phyloP scores from a whole-genome alignment of 2,797 vertebrate species.

The Tiaroga cobitis region DNA sequence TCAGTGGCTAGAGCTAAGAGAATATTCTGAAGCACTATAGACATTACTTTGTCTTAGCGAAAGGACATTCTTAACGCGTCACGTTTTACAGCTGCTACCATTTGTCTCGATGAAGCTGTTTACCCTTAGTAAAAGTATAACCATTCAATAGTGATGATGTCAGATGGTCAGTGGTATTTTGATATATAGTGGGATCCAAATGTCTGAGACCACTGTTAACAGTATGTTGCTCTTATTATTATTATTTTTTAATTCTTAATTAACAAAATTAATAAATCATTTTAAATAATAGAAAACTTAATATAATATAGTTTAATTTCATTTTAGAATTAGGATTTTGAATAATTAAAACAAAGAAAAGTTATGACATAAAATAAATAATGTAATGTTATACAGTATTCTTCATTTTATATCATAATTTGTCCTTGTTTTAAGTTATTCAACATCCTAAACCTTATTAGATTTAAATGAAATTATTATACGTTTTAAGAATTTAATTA shows the following conservation, averaged over 20 bases:
- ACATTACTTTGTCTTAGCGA: neutral
- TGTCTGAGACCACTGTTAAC: neutral
- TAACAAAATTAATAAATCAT: neutral
- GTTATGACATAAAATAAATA: neutral
- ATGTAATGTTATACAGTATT: neutral
- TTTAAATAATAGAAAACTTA: neutral
- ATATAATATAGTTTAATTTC: neutral
- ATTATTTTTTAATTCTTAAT: neutral
- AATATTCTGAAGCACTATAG: slow-evolving; percentile 60
- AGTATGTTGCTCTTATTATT: neutral
- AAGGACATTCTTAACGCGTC: slow-evolving; percentile 13
- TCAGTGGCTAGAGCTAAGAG: slow-evolving; percentile 17
- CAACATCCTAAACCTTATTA: neutral
- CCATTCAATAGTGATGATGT: neutral
- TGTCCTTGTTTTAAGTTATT: neutral
- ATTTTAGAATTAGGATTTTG: neutral
- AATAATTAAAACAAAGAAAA: neutral
- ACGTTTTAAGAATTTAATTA: neutral
- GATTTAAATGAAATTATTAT: neutral
- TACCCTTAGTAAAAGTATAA: neutral
- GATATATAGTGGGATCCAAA: neutral
- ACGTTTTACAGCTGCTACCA: slow-evolving; percentile 23
- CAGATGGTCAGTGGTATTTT: neutral
- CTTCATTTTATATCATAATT: neutral
- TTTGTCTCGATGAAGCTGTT: neutral